Evolutionary conservation across 2,888 invertebrate genomes (phyloP).

Genomic region (Asteroscopus sphinx): DNA sequence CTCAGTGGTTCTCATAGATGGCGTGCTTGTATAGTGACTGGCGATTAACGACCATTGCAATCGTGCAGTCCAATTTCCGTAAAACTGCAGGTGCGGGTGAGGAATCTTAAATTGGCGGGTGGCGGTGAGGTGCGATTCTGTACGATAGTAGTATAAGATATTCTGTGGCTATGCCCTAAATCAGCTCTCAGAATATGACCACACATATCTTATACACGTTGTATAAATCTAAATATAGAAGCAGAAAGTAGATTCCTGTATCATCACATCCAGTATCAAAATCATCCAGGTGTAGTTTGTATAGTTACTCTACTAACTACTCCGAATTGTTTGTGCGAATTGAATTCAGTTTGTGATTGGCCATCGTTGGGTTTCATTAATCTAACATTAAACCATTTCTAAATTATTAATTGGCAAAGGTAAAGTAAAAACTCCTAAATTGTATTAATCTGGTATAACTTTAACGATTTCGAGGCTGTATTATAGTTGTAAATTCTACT

Average conservation of each 20-base stretch:
- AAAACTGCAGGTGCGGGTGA: too few relatives aligned
- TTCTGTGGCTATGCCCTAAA: too few relatives aligned
- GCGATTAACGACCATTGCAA: too few relatives aligned
- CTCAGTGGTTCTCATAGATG: too few relatives aligned
- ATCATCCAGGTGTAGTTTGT: slow-evolving; percentile 35
- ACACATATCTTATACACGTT: too few relatives aligned
- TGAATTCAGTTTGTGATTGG: slow-evolving; percentile 37
- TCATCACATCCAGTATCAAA: slow-evolving; percentile 27
- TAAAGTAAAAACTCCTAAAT: slow-evolving; percentile 12
- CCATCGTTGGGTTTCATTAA: slow-evolving; percentile 40
- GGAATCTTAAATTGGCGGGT: too few relatives aligned
- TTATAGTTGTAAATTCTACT: slow-evolving; percentile 25
- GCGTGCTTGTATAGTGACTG: too few relatives aligned
- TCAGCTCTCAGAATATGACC: too few relatives aligned
- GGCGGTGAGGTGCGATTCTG: too few relatives aligned
- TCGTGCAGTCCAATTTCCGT: too few relatives aligned
- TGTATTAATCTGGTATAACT: slow-evolving; percentile 10
- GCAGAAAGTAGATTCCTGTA: slow-evolving; percentile 24
- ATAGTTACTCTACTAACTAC: slow-evolving; percentile 45
- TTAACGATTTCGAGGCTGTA: slow-evolving; percentile 4
- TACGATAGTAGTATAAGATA: too few relatives aligned
- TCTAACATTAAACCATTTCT: slow-evolving; percentile 48
- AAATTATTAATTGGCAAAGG: slow-evolving; percentile 54
- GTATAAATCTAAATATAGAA: neutral
- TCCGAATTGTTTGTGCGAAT: slow-evolving; percentile 31